These are phyloP conservation scores for Probosciger aterrimus DNA, from an alignment of 2,113 vertebrate species.

Conservation along the genomic window DNA sequence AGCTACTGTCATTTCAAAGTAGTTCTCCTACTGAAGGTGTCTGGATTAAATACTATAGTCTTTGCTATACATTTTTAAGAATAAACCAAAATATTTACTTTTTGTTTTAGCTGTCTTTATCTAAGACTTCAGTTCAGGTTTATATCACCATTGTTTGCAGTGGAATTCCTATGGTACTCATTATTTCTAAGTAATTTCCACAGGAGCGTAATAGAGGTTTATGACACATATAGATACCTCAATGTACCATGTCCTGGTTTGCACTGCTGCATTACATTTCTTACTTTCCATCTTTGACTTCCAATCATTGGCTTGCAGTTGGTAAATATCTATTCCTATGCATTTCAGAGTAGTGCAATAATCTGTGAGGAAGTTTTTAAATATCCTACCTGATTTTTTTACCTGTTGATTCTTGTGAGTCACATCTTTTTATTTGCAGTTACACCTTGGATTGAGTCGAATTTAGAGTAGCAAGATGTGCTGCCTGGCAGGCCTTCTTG, in stretches of 20 bases:
- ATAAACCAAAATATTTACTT: background rate
- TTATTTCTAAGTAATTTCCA: background rate
- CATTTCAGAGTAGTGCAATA: background rate
- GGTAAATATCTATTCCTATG: background rate
- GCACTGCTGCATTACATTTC: background rate
- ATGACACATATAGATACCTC: background rate
- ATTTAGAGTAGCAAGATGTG: background rate
- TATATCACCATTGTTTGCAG: background rate
- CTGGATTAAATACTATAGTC: background rate
- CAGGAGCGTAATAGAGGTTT: background rate
- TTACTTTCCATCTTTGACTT: background rate
- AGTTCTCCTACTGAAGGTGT: background rate
- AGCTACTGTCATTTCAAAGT: background rate
- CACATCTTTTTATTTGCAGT: background rate
- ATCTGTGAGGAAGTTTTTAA: background rate
- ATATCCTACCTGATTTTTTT: background rate
- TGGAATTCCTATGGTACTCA: background rate
- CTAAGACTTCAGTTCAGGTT: background rate
- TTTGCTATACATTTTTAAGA: background rate
- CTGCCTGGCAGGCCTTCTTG: background rate
- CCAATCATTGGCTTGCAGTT: background rate
- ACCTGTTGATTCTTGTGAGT: background rate
- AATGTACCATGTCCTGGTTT: background rate
- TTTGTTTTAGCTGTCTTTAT: background rate
- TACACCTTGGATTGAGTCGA: accelerated